Conservation (phyloP, 1,140 invertebrate genomes). For the Agrypnia vestita region DNA sequence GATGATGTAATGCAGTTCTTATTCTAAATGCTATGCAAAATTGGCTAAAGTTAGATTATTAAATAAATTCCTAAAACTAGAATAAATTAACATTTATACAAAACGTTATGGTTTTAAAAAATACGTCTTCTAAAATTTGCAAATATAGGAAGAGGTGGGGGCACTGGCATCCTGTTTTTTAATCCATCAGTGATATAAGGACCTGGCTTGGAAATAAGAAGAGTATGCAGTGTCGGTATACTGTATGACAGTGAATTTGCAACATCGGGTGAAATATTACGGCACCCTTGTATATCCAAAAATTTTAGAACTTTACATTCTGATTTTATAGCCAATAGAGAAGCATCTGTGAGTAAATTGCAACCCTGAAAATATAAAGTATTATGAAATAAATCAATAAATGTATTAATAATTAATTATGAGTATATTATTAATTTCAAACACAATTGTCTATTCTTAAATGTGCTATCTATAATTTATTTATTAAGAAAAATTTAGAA, state of each 20-base stretch:
- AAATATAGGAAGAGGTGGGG: conserved; percentile 64
- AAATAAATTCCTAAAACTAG: too few relatives aligned
- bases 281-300: conserved; percentile 76
- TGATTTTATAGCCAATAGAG: conserved; percentile 73
- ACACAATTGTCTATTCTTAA: too few relatives aligned
- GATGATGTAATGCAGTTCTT: too few relatives aligned
- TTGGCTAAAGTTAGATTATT: too few relatives aligned
- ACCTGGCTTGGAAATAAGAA: conserved; percentile 69
- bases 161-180: conserved; percentile 66
- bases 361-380: conserved; percentile 72
- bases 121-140: conserved; percentile 64
- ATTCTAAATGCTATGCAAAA: too few relatives aligned
- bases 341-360: conserved; percentile 78
- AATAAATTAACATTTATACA: too few relatives aligned
- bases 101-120: conserved; percentile 18
- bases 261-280: conserved; percentile 73
- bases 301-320: conserved; percentile 75
- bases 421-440: too few relatives aligned
- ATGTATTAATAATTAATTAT: too few relatives aligned
- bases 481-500: too few relatives aligned
- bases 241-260: conserved; percentile 68
- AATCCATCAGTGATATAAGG: conserved; percentile 67
- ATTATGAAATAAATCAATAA: conserved; percentile 27
- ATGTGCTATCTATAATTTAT: too few relatives aligned
- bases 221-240: conserved; percentile 71